Base-by-base conservation (phyloP, 2,888 invertebrate genomes). In the Drosophila siamana region DNA sequence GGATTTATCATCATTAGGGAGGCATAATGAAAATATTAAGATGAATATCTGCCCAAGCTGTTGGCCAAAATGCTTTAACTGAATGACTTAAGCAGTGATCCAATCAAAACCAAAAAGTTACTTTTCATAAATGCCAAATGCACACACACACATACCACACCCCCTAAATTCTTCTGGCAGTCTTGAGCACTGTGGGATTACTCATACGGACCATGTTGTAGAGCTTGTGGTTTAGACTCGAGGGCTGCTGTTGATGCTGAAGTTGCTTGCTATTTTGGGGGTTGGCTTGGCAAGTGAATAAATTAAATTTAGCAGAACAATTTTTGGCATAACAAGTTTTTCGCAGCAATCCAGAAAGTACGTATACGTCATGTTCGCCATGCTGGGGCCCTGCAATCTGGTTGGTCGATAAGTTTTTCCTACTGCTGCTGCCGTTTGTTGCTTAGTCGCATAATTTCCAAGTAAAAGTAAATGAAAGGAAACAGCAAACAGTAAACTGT, bases 301-400 rank as follows among this genome's bases (percentile, higher is more conserved):
- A 82, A 82, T 80, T 67, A 78, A 74, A 71, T 79, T 80, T 66
- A 74, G 48, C 62, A 63, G 63, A 68, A 70, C 63, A 59, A 63
- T 66, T 75, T 67, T 67, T 51, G 62, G 63, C 50, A 65, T 64
- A 52, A 65, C 44, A 76, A 73, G 67, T 76, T 79, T 62, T 50
- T 50, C 11, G 54, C n/a, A 15, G 56, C 40, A 59, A 61, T 52
- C 40, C 30, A 54, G 59, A 62, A 41, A 54, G n/a, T 46, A 64
- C 26, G 68, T 70, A 63, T 68, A 61, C 55, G 78, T 52, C 64
- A 64, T 57, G 61, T 69, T 66, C 60, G 52, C 50, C 56, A 61
- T 55, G 28, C 24, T 57, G 57, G 22, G 55, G 15, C n/a, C 24
- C 15, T 11, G 24, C 44, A 51, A 54, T 57, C 47, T 62, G 66